These are phyloP conservation scores for Brachyrhaphis roseni DNA, from an alignment of 2,797 vertebrate species.

Conservation along the genomic window DNA sequence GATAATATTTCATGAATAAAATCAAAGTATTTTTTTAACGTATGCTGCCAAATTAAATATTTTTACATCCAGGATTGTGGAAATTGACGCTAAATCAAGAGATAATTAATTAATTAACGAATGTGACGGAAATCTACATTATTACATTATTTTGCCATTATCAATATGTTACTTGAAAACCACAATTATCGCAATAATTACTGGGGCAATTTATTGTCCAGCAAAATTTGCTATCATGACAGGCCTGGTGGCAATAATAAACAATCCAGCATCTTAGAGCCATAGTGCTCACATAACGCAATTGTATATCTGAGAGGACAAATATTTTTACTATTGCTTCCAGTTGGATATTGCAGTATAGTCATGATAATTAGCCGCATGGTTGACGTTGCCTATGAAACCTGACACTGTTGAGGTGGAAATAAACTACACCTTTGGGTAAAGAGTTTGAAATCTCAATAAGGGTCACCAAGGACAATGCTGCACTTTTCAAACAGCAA, in stretches of 20 bases:
- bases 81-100: no score
- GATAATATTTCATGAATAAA: no score
- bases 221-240: no score
- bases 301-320: neutral
- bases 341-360: neutral
- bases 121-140: no score
- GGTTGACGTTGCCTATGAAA: neutral
- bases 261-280: neutral
- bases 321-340: neutral
- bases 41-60: no score
- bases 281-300: neutral
- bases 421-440: neutral
- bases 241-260: neutral
- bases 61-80: no score
- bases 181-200: no score
- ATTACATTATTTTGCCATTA: no score
- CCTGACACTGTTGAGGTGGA: neutral
- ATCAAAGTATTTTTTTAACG: no score
- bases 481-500: conserved; percentile 24
- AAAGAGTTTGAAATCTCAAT: neutral
- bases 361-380: neutral
- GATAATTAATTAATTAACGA: no score
- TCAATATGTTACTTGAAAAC: no score
- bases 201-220: no score
- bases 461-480: conserved; percentile 9